Percentiles rank a stretch among this genome's conserved stretches.
Conservation (phyloP, 2,888 invertebrate genomes). For the Fabriciana adippe region DNA sequence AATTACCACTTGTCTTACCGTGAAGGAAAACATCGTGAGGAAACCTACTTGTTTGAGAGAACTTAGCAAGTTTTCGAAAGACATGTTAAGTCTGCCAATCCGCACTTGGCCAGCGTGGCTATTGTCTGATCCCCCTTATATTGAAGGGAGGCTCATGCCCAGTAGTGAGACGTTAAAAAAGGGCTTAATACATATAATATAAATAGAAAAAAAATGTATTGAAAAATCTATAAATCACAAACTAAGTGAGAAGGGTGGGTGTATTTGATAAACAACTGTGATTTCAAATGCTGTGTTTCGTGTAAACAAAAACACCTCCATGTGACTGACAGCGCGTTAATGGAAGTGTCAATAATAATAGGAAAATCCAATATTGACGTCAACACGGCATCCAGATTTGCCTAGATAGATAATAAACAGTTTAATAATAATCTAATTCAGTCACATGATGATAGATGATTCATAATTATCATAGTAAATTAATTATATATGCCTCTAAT, state of each 20-base stretch:
- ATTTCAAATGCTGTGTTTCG: constrained; percentile 37
- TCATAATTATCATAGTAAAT: not conserved
- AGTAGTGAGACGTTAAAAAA: constrained; percentile 15
- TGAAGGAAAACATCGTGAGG: no score
- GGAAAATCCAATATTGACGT: constrained; percentile 46
- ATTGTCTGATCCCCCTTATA: no score
- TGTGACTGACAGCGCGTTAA: constrained; percentile 58
- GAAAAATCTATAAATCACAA: constrained; percentile 10
- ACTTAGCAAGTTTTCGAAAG: no score
- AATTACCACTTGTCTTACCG: no score
- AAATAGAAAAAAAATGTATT: not conserved
- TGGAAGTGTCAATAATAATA: constrained; percentile 54
- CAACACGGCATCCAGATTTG: constrained; percentile 22
- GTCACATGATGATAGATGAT: constrained; percentile 1
- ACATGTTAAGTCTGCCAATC: no score
- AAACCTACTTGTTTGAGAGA: no score
- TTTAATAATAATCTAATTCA: constrained; percentile 26
- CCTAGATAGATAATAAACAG: constrained; percentile 19
- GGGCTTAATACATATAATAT: not conserved
- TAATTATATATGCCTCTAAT: no score
- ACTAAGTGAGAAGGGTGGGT: constrained; percentile 16
- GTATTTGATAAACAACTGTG: constrained; percentile 32
- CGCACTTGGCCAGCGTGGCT: no score
- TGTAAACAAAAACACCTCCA: constrained; percentile 45
- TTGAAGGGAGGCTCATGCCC: no score